Evolutionary conservation across 2,888 invertebrate species (phyloP).

Genomic region (Standfussiana lucernea): DNA sequence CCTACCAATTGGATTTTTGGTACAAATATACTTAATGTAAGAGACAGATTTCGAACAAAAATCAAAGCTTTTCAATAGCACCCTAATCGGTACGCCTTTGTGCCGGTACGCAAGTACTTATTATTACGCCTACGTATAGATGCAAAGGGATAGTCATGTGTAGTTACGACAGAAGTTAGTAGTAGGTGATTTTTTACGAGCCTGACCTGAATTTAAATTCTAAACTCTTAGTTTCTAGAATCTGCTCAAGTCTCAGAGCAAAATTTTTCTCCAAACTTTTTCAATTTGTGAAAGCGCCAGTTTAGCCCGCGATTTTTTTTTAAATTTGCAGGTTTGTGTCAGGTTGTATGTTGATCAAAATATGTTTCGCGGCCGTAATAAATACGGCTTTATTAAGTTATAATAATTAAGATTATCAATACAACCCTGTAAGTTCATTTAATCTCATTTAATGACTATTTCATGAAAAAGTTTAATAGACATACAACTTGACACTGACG

Average conservation of each 20-base stretch:
- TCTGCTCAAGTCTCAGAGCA: background rate
- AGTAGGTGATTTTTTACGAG: background rate
- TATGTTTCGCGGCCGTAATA: no score
- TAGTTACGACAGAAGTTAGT: background rate
- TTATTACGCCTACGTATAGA: background rate
- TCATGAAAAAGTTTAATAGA: no score
- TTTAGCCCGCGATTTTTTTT: no score
- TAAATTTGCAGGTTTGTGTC: no score
- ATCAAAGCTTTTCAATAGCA: background rate
- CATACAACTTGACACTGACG: no score
- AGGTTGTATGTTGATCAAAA: no score
- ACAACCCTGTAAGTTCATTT: no score
- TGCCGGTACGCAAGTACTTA: constrained; percentile 5
- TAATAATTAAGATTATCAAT: no score
- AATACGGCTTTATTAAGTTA: no score
- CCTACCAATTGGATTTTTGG: background rate
- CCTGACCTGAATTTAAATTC: background rate
- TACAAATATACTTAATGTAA: background rate
- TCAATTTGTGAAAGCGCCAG: no score
- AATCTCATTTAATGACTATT: no score
- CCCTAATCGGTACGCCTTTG: constrained; percentile 10
- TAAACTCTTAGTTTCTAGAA: background rate
- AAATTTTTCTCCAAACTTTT: background rate
- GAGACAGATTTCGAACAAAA: no score
- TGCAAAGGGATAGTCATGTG: background rate